A percentile compares a stretch with the other conserved stretches of the same genome.
phyloP scores from a whole-genome alignment of 2,888 invertebrate genomes.

The Achlya flavicornis region DNA sequence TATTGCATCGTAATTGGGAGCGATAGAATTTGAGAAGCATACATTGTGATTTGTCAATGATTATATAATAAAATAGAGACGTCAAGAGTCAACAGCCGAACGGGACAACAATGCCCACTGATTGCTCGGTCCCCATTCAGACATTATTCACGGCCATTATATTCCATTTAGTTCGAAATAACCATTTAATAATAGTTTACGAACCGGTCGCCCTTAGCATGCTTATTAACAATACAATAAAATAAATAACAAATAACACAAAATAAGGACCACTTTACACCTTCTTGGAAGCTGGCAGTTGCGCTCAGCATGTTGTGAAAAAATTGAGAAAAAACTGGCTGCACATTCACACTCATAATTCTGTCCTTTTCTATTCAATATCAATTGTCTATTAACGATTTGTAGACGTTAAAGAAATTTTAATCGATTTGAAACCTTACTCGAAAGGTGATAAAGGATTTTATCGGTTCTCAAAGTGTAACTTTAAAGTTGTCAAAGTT shows the following conservation, averaged over 20 bases:
- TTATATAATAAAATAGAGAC: slow-evolving; percentile 61
- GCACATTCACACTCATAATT: slow-evolving; percentile 47
- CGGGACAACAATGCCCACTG: slow-evolving; percentile 68
- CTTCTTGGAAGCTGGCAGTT: slow-evolving; percentile 81
- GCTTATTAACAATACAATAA: slow-evolving; percentile 84
- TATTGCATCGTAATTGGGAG: slow-evolving; percentile 17
- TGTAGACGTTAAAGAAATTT: slow-evolving; percentile 17
- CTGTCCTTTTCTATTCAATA: slow-evolving; percentile 54
- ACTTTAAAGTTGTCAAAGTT: slow-evolving; percentile 37
- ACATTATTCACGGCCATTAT: slow-evolving; percentile 81
- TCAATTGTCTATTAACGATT: slow-evolving; percentile 44
- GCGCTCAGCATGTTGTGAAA: slow-evolving; percentile 48
- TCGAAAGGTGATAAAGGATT: slow-evolving; percentile 9
- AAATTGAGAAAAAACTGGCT: slow-evolving; percentile 31
- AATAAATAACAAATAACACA: slow-evolving; percentile 79
- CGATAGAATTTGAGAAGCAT: slow-evolving; percentile 29
- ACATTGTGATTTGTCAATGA: slow-evolving; percentile 43
- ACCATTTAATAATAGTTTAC: slow-evolving; percentile 81
- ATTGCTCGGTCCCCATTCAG: slow-evolving; percentile 74
- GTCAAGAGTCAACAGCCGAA: slow-evolving; percentile 68
- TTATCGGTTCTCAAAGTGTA: slow-evolving; percentile 18
- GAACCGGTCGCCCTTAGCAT: slow-evolving; percentile 72
- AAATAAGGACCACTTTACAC: slow-evolving; percentile 81
- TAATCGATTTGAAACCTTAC: slow-evolving; percentile 36
- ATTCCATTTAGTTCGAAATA: slow-evolving; percentile 84